phyloP scores from a whole-genome alignment of 2,113 vertebrate genomes.

The Agelaius tricolor region DNA sequence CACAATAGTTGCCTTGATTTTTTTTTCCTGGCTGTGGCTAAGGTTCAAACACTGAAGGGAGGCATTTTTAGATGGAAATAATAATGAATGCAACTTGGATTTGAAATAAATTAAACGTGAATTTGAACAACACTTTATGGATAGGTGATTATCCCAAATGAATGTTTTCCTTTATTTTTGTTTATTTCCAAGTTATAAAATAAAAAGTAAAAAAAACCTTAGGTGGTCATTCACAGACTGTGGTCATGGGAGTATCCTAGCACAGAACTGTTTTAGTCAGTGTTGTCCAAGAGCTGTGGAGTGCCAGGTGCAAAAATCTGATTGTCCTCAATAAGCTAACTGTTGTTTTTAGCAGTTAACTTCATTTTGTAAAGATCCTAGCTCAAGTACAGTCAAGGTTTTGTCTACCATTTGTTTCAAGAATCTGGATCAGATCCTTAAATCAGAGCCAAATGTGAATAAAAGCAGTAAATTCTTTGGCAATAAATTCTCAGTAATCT shows the following conservation, averaged over 20 bases:
- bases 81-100: not conserved
- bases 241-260: not conserved
- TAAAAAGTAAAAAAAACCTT: not conserved
- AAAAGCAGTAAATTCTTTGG: constrained; percentile 32
- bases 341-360: not conserved
- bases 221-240: not conserved
- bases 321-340: not conserved
- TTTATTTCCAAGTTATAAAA: not conserved
- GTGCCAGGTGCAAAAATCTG: not conserved
- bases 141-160: not conserved
- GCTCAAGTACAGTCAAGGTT: constrained; percentile 12
- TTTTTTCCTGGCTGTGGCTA: not conserved
- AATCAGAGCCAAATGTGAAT: constrained; percentile 37
- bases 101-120: not conserved
- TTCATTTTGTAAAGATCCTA: not conserved
- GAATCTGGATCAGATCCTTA: not conserved
- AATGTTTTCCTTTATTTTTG: not conserved
- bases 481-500: constrained; percentile 34
- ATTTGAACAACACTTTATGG: not conserved
- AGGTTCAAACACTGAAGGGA: not conserved
- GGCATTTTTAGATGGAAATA: not conserved
- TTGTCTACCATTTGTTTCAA: constrained; percentile 8
- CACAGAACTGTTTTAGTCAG: not conserved
- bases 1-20: not conserved
- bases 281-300: not conserved